Base-by-base conservation (phyloP, 2,797 vertebrate genomes). In the Channa striata region DNA sequence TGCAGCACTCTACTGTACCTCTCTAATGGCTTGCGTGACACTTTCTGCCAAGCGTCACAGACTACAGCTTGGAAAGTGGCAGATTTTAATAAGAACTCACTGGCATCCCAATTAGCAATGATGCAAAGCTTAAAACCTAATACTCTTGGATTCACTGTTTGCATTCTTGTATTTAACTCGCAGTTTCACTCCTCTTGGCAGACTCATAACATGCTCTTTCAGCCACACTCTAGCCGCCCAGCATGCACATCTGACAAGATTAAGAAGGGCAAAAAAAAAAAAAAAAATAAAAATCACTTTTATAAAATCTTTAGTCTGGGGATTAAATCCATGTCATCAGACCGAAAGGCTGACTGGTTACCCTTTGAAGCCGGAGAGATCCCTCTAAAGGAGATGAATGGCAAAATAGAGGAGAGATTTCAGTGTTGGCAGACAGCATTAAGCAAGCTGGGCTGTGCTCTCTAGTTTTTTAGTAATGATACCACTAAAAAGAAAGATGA, bases 311-410 rank as follows among this genome's bases (percentile, higher is more conserved):
- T 86, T 79, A 84, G 82, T 86, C 72, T 73, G 62, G 68, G 83
- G 85, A 91, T 92, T 88, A 91, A 87, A 90, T 87, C 79, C 63
- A 81, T 90, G 87, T 87, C 87, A 86, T 85, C 72, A 84, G 74
- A 90, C 89, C 83, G n/a, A 87, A 87, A 86, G 78, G 71, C 87
- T 70, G 81, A 68, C 66, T 83, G 69, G 72, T 69, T 67, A 69
- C 53, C 66, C 84, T 91, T 92, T 92, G 87, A 92, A 91, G 87
- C 79, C 44, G 40, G 68, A 82, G 75, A 78, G 87, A 90, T 85
- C 71, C 77, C 72, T 80, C 80, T 87, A 84, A 91, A 88, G 50
- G 76, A 87, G 81, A 88, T 87, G 83, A 90, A 89, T 88, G 75
- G 64, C 49, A 78, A 87, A 87, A 78, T 54, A 75, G 70, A 73